Evolutionary conservation across 64 coral and sea anemone species (phyloP).

Genomic region (Astreopora myriophthalma): DNA sequence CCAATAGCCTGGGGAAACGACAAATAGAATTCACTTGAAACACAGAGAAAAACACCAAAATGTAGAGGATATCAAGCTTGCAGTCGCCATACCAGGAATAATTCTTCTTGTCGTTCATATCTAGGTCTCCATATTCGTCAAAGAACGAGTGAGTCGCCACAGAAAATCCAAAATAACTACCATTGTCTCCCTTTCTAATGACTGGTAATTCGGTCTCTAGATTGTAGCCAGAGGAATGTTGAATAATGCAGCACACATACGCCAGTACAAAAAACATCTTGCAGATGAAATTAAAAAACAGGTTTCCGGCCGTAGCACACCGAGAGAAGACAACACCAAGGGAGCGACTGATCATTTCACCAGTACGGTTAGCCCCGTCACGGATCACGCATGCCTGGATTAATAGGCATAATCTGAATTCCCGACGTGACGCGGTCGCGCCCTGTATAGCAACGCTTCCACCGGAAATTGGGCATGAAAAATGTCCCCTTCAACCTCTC

Average conservation of each 20-base stretch:
- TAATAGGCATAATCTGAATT: constrained; percentile 9
- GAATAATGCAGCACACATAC: constrained; percentile 17
- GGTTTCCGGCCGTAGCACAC: neutral
- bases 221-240: constrained; percentile 43
- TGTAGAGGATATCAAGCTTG: neutral
- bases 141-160: constrained; percentile 29
- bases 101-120: neutral
- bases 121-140: neutral
- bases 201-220: constrained; percentile 61
- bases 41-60: neutral
- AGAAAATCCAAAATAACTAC: constrained; percentile 76
- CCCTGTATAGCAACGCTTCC: neutral
- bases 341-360: neutral
- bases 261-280: constrained; percentile 54
- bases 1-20: constrained; percentile 44
- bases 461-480: constrained; percentile 12
- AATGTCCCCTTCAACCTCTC: neutral
- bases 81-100: neutral
- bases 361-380: neutral
- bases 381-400: constrained; percentile 27
- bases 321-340: neutral
- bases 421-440: constrained; percentile 12
- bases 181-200: constrained; percentile 38
- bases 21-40: neutral
- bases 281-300: constrained; percentile 23